Base-by-base conservation (phyloP, 2,888 invertebrate genomes). In the Drosophila pseudotakahashii region DNA sequence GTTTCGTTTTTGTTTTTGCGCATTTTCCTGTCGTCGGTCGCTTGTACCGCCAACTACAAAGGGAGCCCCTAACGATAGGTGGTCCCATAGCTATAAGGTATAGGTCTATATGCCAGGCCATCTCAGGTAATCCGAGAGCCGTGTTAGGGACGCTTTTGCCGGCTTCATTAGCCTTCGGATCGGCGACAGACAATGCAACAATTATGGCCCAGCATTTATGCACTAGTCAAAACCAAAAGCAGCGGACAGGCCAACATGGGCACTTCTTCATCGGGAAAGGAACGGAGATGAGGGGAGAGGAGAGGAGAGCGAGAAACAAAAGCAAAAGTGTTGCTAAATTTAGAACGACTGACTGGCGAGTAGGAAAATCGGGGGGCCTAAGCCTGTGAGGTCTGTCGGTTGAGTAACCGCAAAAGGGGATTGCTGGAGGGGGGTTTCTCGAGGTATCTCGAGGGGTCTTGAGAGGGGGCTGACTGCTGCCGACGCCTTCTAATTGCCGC, bases 301-400 rank as follows among this genome's bases (percentile, higher is more conserved):
- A 34, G 3, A 11, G 52, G 73, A 60, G 74, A 66, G 72, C 19
- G 19, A 72, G 50, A 70, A 63, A 60, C 45, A 73, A 73, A 77
- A 75, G 68, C 85, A 81, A 84, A 81, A 79, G 77, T 77, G 86
- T 63, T 72, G 78, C 87, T 82, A 85, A 78, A 82, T 81, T 87
- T 86, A 83, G 81, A 86, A 62, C 68, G 58, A 78, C 73, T 73
- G 30, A 19, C 19, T 23, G 69, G 60, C 76, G 73, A 45, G 48
- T 2, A 48, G 16, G 26, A 45, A 14, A 16, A 47, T 30, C 30
- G 45, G 55, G 69, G 73, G 64, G 63, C 26, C 67, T 2, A 42
- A 34, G 45, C 44, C 68, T 58, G 69, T 69, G 68, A 44, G 77
- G 59, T 73, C 67, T 59, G 70, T 70, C 60, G 79, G 85, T 80